These are phyloP conservation scores for Parnassius glacialis DNA, from an alignment of 2,888 invertebrate species.

Conservation along the genomic window DNA sequence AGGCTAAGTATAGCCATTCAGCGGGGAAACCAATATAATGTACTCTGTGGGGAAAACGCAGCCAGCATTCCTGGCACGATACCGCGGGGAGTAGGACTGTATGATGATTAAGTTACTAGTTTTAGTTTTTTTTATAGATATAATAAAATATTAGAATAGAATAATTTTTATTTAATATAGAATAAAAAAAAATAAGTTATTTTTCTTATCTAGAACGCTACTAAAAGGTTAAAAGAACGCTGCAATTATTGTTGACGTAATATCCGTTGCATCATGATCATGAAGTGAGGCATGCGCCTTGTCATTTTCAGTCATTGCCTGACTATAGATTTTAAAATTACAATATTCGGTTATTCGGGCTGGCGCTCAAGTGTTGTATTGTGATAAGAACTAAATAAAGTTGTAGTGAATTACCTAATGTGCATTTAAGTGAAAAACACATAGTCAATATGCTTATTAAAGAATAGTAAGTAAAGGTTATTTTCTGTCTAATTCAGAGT, in stretches of 20 bases:
- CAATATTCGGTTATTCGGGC: slow-evolving; percentile 69
- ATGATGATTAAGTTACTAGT: too few relatives aligned
- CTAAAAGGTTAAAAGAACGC: slow-evolving; percentile 33
- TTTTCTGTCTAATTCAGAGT: slow-evolving; percentile 54
- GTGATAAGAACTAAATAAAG: slow-evolving; percentile 71
- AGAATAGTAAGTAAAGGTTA: slow-evolving; percentile 85
- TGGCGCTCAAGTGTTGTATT: slow-evolving; percentile 75
- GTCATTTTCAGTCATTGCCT: slow-evolving; percentile 73
- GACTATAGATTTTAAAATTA: slow-evolving; percentile 75
- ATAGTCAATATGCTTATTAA: slow-evolving; percentile 84
- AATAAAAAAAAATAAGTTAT: too few relatives aligned
- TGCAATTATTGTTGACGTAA: slow-evolving; percentile 74
- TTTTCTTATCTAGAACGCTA: not conserved
- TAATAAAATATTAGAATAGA: too few relatives aligned
- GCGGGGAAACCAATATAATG: too few relatives aligned
- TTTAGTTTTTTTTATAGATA: too few relatives aligned
- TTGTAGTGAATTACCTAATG: slow-evolving; percentile 79
- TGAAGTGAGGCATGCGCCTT: slow-evolving; percentile 81
- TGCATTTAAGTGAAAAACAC: slow-evolving; percentile 72
- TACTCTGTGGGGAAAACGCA: too few relatives aligned
- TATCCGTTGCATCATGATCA: slow-evolving; percentile 84
- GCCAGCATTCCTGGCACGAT: too few relatives aligned
- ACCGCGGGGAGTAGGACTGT: too few relatives aligned
- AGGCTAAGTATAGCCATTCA: too few relatives aligned
- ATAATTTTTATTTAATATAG: too few relatives aligned